phyloP scores from a whole-genome alignment of 2,113 vertebrate genomes.

The Sylvia atricapilla region DNA sequence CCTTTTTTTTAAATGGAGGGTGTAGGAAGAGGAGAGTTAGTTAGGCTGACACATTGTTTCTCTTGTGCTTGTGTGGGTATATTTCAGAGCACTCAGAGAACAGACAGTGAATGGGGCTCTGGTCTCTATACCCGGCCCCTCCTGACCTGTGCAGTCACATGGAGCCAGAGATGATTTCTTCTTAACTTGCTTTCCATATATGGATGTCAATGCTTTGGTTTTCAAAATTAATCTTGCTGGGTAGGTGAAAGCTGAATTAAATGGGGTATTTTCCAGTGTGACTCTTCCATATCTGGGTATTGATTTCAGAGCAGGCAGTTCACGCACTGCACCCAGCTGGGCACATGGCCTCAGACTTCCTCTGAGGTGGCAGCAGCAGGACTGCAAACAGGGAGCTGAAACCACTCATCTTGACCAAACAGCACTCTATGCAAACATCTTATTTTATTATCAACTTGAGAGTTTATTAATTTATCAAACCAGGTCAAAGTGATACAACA shows the following conservation, averaged over 20 bases:
- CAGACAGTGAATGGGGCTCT: not conserved
- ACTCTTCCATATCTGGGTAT: not conserved
- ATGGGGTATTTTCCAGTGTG: not conserved
- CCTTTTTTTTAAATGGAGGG: not conserved
- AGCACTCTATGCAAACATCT: not conserved
- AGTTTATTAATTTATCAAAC: constrained; percentile 79
- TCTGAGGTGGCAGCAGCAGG: not conserved
- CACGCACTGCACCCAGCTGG: not conserved
- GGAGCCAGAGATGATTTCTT: not conserved
- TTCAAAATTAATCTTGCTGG: not conserved
- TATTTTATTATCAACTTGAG: constrained; percentile 60
- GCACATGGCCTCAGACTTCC: not conserved
- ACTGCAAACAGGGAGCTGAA: not conserved
- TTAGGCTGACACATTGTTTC: not conserved
- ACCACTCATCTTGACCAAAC: not conserved
- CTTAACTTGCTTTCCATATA: not conserved
- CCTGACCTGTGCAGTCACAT: not conserved
- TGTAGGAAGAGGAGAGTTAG: not conserved
- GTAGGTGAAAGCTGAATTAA: not conserved
- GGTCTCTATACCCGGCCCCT: not conserved
- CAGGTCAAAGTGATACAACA: constrained; percentile 64
- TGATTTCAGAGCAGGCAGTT: not conserved
- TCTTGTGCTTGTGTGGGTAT: not conserved
- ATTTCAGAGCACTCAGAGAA: not conserved
- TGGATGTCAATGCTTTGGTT: not conserved